Conservation (phyloP, 2,797 vertebrate species). For the Alectoris magna region DNA sequence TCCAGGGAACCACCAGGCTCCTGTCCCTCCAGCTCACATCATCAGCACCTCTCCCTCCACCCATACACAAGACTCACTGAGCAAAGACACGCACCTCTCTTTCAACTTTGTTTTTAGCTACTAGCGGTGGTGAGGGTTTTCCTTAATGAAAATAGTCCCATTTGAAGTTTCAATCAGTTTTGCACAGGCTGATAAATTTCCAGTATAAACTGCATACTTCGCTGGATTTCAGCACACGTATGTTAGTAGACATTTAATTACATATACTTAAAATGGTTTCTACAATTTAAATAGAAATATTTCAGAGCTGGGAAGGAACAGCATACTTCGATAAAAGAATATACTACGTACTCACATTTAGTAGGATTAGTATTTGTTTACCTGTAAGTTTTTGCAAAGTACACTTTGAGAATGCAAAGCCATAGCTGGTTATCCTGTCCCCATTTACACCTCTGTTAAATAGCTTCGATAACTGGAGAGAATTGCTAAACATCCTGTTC, state of each 20-base stretch:
- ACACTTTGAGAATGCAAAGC: background rate
- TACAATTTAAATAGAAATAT: background rate
- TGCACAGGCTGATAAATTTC: background rate
- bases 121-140: background rate
- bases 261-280: background rate
- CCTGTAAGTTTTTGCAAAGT: background rate
- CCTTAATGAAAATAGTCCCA: background rate
- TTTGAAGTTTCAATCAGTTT: background rate
- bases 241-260: background rate
- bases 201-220: background rate
- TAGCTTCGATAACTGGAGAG: background rate
- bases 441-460: background rate
- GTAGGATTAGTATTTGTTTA: background rate
- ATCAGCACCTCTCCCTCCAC: background rate
- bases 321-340: background rate
- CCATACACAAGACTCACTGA: background rate
- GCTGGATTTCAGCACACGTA: background rate
- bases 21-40: too few species aligned
- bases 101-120: background rate
- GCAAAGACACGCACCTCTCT: background rate
- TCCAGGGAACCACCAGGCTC: background rate
- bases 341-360: background rate
- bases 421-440: too few species aligned
- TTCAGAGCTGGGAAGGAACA: background rate
- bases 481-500: background rate